Evolutionary conservation across 2,888 invertebrate genomes (phyloP), one percentile per base, ranked within the genome.

Genomic region (Aleiodes testaceus): DNA sequence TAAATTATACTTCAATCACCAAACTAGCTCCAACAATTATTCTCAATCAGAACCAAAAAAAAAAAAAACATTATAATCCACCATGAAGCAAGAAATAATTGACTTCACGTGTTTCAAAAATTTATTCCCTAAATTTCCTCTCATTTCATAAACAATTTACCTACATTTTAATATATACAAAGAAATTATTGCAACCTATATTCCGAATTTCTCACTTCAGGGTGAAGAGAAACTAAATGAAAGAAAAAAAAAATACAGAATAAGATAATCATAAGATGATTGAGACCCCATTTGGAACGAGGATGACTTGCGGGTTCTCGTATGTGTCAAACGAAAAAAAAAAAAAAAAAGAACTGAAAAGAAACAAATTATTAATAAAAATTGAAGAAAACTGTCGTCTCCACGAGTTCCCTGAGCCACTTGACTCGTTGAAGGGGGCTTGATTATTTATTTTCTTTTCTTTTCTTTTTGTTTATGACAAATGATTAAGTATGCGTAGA

Each of bases 331-430:
- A 53, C 69, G 59, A 68, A 68, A 36, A 47, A 61, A 7, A 47
- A 67, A 52, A 36, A 67, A 72, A 49, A 67, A 72, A 73, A 72
- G 66, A 75, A 68, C 67, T 66, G 68, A 69, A 75, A 72, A 66
- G 69, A 52, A 44, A 6, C 26, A 14, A 69, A 49, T 36, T 36
- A 36, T 64, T 14, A 7, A 64, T 16, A 45, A 49, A 64, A 18
- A 49, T 26, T 69, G 49, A 70, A 49, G 36, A 16, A 59, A 67
- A 53, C 36, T 49, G 63, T 53, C 44, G 53, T 47, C 52, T 69
- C 66, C 53, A 50, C 45, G 53, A 68, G 55, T 22, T 55, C 44
- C 65, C 36, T 12, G 22, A 64, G 36, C 36, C 66, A 26, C 64
- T 42, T 52, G 42, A 66, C 44, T 61, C 30, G 53, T 42, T 59